These are phyloP conservation scores for Deilephila elpenor DNA, from an alignment of 2,888 invertebrate species.

Conservation along the genomic window DNA sequence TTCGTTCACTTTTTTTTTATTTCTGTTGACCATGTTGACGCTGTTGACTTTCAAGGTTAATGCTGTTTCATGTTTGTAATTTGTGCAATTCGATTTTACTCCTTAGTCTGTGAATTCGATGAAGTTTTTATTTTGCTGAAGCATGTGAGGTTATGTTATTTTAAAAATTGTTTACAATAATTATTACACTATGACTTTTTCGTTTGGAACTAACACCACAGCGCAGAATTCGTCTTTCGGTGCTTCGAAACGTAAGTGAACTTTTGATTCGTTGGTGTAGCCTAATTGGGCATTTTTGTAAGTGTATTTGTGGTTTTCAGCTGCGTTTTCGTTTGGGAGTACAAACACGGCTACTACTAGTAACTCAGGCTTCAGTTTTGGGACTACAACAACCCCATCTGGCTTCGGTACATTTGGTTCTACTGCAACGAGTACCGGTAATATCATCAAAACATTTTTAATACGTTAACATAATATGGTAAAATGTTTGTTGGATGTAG, in stretches of 20 bases:
- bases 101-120: too few relatives aligned
- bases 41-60: too few relatives aligned
- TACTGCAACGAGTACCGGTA: slow-evolving; percentile 67
- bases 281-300: not conserved
- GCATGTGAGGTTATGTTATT: not conserved
- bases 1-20: too few relatives aligned
- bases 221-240: slow-evolving; percentile 75
- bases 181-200: slow-evolving; percentile 67
- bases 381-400: slow-evolving; percentile 74
- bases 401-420: slow-evolving; percentile 78
- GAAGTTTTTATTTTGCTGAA: not conserved
- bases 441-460: not conserved
- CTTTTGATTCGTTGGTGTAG: too few relatives aligned
- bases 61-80: too few relatives aligned
- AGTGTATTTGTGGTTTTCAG: slow-evolving; percentile 53
- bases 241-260: slow-evolving; percentile 83
- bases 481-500: not conserved
- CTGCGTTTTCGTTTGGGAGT: slow-evolving; percentile 80
- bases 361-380: slow-evolving; percentile 76
- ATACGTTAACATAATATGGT: not conserved
- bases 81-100: too few relatives aligned
- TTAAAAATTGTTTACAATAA: not conserved
- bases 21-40: too few relatives aligned
- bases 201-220: slow-evolving; percentile 69
- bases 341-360: slow-evolving; percentile 80